Conservation (phyloP, 2,797 vertebrate genomes). For the Emys orbicularis region DNA sequence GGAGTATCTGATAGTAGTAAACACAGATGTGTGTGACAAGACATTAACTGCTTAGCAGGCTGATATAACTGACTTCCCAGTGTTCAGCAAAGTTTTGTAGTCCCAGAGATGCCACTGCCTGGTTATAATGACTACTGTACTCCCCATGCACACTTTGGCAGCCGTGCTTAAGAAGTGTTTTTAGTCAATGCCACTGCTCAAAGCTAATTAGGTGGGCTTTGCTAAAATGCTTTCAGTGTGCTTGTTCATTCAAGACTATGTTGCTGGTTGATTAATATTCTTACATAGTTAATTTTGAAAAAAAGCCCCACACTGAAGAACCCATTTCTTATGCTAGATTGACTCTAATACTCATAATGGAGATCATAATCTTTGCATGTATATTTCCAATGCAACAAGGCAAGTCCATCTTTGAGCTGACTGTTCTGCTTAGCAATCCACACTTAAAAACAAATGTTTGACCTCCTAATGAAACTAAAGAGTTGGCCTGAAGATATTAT, state of each 20-base stretch:
- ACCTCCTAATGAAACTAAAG: constrained; percentile 13
- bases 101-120: not conserved
- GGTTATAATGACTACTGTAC: fast-evolving
- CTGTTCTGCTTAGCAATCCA: constrained; percentile 25
- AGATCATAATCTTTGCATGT: not conserved
- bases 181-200: not conserved
- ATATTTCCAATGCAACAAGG: not conserved
- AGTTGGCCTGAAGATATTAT: not conserved
- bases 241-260: constrained; percentile 34
- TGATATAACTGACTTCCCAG: constrained; percentile 19
- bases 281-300: constrained; percentile 54
- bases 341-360: not conserved
- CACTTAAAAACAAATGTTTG: constrained; percentile 33
- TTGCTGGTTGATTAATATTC: constrained; percentile 22
- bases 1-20: constrained; percentile 4
- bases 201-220: constrained; percentile 7
- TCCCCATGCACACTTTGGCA: not conserved
- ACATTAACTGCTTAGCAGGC: constrained; percentile 41
- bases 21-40: constrained; percentile 47
- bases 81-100: not conserved
- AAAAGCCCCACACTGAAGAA: constrained; percentile 8
- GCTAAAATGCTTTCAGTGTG: not conserved
- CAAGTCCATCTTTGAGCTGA: not conserved
- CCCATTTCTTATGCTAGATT: constrained; percentile 28
- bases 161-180: not conserved